phyloP scores from a whole-genome alignment of 2,797 vertebrate genomes.

The Huso huso region DNA sequence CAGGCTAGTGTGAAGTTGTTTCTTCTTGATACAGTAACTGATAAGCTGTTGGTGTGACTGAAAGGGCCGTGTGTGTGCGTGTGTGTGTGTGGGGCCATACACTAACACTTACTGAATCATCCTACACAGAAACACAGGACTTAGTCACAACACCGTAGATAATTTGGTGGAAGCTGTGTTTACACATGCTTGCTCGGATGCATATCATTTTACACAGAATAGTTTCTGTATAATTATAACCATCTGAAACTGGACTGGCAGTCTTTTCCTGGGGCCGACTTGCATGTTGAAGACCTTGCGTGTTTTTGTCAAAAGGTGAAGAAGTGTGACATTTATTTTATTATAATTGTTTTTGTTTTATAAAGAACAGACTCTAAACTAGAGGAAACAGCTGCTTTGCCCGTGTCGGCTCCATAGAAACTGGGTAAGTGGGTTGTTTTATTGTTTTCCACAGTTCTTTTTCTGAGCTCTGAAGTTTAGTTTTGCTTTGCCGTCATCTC shows the following conservation, averaged over 20 bases:
- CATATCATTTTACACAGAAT: neutral
- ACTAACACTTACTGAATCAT: too few species aligned
- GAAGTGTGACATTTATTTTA: too few species aligned
- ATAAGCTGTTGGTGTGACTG: too few species aligned
- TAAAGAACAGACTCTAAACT: neutral
- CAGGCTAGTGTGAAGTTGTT: too few species aligned
- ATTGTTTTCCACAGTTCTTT: neutral
- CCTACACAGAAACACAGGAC: neutral
- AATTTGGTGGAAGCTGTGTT: neutral
- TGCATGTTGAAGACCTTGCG: too few species aligned
- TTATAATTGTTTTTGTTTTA: neutral
- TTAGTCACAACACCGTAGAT: neutral
- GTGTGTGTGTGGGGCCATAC: too few species aligned
- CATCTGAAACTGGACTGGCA: neutral
- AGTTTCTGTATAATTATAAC: neutral
- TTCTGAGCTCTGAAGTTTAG: neutral
- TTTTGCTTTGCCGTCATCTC: too few species aligned
- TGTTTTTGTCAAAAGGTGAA: too few species aligned
- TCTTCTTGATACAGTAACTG: too few species aligned
- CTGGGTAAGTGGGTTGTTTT: neutral
- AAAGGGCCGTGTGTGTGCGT: too few species aligned
- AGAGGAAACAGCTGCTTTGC: neutral
- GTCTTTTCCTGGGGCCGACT: neutral
- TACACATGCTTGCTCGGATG: neutral
- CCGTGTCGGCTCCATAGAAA: neutral